A percentile compares a stretch with the other conserved stretches of the same genome.
phyloP scores from a whole-genome alignment of 2,113 vertebrate genomes.

The Toxostoma redivivum region DNA sequence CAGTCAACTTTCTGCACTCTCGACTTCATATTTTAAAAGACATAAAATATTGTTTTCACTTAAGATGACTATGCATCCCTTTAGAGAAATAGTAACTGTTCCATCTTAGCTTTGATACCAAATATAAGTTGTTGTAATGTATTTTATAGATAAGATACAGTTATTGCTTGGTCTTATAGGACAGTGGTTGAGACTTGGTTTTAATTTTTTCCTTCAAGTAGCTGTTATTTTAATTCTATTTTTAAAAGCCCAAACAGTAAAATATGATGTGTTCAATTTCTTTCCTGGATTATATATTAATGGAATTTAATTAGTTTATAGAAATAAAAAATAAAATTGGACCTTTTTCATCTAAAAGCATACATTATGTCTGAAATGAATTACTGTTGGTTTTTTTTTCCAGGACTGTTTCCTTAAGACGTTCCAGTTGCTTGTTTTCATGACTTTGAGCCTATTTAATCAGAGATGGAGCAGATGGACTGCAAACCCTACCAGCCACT shows the following conservation, averaged over 20 bases:
- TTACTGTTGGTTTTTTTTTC: background rate
- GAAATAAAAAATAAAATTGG: background rate
- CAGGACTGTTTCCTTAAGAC: slow-evolving; percentile 73
- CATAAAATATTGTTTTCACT: background rate
- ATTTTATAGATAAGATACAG: background rate
- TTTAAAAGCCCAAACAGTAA: background rate
- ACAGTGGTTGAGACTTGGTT: background rate
- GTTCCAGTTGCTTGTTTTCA: slow-evolving; percentile 75
- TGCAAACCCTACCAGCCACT: slow-evolving; percentile 96
- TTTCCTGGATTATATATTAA: background rate
- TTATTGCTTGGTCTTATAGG: background rate
- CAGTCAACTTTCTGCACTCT: background rate
- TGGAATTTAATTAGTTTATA: background rate
- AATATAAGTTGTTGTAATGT: background rate
- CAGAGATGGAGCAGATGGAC: slow-evolving; percentile 96
- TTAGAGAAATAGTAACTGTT: background rate
- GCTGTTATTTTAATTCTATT: slow-evolving; percentile 16
- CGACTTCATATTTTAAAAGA: background rate
- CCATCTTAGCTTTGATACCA: background rate
- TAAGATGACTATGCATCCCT: background rate
- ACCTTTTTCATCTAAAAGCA: background rate
- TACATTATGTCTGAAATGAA: background rate
- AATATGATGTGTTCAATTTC: background rate
- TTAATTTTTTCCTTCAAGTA: background rate
- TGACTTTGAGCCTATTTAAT: slow-evolving; percentile 72